Percentiles rank a stretch among this genome's conserved stretches.
phyloP scores from a whole-genome alignment of 2,113 vertebrate genomes.

The Andinoacara biseriatus region DNA sequence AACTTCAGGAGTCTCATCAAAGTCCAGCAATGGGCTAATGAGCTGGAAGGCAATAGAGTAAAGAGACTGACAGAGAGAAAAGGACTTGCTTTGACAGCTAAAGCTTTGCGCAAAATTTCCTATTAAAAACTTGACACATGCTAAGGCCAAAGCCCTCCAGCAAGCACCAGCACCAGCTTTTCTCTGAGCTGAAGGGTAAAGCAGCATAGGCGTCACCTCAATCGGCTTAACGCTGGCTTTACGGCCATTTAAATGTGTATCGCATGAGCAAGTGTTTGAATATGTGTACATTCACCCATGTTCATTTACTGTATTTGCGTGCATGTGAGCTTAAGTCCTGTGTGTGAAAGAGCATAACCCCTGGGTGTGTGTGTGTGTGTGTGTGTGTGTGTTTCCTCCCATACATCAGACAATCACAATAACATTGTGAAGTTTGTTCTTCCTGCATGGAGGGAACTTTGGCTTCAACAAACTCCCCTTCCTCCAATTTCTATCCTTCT shows the following conservation, averaged over 20 bases:
- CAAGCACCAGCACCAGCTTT: not conserved
- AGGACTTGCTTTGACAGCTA: conserved; percentile 35
- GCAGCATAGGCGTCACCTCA: not conserved
- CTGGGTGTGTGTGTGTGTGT: not conserved
- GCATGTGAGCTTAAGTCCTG: not conserved
- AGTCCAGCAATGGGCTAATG: conserved; percentile 8
- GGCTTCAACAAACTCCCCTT: conserved; percentile 46
- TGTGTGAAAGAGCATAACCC: conserved; percentile 7
- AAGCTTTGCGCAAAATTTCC: not conserved
- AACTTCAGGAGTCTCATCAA: conserved; percentile 30
- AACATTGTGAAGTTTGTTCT: conserved; percentile 40
- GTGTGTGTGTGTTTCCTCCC: conserved; percentile 27
- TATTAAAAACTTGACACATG: conserved; percentile 21
- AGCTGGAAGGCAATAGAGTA: conserved; percentile 23
- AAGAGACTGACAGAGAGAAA: conserved; percentile 30
- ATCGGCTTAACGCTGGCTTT: not conserved
- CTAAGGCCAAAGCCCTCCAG: not conserved
- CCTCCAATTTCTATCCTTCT: conserved; percentile 47
- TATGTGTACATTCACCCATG: not conserved
- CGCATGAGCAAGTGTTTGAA: not conserved
- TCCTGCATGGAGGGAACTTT: conserved; percentile 46
- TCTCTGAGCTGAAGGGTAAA: not conserved
- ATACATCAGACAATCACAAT: conserved; percentile 39
- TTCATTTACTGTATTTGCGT: not conserved
- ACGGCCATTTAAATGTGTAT: not conserved